Percentiles rank a stretch among this genome's conserved stretches.
These are phyloP conservation scores for Spodoptera exigua DNA, from an alignment of 2,888 invertebrate species.

Conservation along the genomic window DNA sequence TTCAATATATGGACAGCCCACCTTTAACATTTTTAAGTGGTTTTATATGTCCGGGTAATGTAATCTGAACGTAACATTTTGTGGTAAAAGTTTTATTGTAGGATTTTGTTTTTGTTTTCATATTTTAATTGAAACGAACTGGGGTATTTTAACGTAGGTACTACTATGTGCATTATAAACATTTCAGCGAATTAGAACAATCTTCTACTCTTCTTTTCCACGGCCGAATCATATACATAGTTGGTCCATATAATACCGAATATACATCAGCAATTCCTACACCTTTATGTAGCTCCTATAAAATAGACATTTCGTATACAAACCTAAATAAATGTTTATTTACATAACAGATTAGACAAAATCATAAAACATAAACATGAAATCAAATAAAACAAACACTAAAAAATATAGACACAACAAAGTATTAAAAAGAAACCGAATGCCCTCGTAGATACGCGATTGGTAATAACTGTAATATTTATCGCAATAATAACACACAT, in stretches of 20 bases:
- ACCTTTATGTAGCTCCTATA: no score
- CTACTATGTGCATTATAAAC: no score
- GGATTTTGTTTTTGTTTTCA: background rate
- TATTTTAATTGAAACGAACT: background rate
- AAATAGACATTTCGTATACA: background rate
- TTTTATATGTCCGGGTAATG: constrained; percentile 52
- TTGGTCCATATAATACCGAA: no score
- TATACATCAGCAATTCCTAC: no score
- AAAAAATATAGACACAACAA: constrained; percentile 3
- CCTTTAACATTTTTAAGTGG: constrained; percentile 59
- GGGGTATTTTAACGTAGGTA: no score
- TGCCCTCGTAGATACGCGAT: constrained; percentile 42
- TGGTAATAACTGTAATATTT: constrained; percentile 45
- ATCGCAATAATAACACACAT: constrained; percentile 55
- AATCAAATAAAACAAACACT: constrained; percentile 20
- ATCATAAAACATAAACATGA: background rate
- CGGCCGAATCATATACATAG: no score
- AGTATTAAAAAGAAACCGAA: constrained; percentile 53
- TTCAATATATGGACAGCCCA: constrained; percentile 59
- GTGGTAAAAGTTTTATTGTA: constrained; percentile 2
- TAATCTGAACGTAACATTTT: background rate
- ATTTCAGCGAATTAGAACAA: no score
- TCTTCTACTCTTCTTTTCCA: no score
- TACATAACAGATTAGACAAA: background rate
- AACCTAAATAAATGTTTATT: background rate